Base-by-base conservation (phyloP, 2,797 vertebrate genomes). In the Lithobates sylvaticus region DNA sequence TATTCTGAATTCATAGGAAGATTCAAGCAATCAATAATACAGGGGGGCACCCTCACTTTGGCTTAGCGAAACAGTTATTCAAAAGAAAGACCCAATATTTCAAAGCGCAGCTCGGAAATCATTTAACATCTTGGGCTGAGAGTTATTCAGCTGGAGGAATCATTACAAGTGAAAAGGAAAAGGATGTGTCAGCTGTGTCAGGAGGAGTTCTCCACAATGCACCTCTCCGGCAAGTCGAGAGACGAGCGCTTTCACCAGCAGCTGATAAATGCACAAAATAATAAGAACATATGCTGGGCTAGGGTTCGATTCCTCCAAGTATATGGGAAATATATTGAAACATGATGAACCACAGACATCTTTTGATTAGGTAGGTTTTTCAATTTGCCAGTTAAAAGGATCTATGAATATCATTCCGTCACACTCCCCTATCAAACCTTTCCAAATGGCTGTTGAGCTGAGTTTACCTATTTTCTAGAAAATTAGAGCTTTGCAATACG, bases 301-400 rank as follows among this genome's bases (percentile, higher is more conserved):
- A 54, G 82, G 80, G 76, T 69, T 82, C 88, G 89, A 91, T 27
- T 42, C 83, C 90, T 85, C 83, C 88, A 88, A 90, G 89, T 90
- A 86, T 88, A 91, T 75, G 86, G 68, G 88, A 90, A 92, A 88
- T 90, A 93, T 94, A 95, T 84, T 93, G 91, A 94, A 94, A 92
- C 15, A 91, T 94, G 91, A 94, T 91, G 91, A 94, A 92, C 89
- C 91, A 89, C 89, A 91, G 88, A 88, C 90, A 86, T 88, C 92
- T 92, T 94, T 90, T 91, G 88, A 94, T 94, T 92, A 92, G 92
- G 85, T 86, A 72, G 88, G n/a, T 74, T 90, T 93, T 95, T 93
- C 93, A 92, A 93, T 94, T 94, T 95, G 89, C 86, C 90, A 89
- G 89, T 93, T 93, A 91, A 92, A 93, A 91, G 89, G 88, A 92